A percentile compares a stretch with the other conserved stretches of the same genome.
phyloP scores from a whole-genome alignment of 1,140 invertebrate species.

The Drosophila erecta region DNA sequence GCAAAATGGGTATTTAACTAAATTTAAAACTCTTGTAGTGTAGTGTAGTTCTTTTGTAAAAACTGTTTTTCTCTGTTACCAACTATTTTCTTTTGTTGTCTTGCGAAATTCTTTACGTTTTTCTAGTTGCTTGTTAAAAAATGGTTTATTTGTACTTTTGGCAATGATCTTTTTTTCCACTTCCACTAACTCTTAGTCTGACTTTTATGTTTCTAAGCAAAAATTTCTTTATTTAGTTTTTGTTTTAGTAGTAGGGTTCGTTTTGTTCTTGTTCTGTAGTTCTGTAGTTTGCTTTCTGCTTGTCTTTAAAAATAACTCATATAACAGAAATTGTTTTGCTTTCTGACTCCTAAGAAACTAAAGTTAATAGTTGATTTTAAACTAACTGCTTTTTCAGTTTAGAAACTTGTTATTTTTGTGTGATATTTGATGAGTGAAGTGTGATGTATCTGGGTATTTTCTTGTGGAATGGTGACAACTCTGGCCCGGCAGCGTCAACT shows the following conservation, averaged over 20 bases:
- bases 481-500: constrained; percentile 48
- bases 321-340: constrained; percentile 63
- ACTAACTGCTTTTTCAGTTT: constrained; percentile 59
- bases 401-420: constrained; percentile 50
- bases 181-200: constrained; percentile 55
- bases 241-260: constrained; percentile 51
- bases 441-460: constrained; percentile 23
- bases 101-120: constrained; percentile 76
- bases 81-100: constrained; percentile 66
- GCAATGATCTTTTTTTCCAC: constrained; percentile 73
- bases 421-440: constrained; percentile 47
- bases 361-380: constrained; percentile 57
- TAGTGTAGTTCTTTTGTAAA: constrained; percentile 53
- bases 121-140: constrained; percentile 76
- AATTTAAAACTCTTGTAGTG: constrained; percentile 28
- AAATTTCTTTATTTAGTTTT: constrained; percentile 59
- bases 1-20: constrained; percentile 27
- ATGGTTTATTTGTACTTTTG: constrained; percentile 83
- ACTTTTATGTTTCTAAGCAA: constrained; percentile 48
- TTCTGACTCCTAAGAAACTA: constrained; percentile 59
- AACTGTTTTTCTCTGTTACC: constrained; percentile 55
- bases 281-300: constrained; percentile 61
- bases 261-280: constrained; percentile 60
- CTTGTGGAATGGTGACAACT: constrained; percentile 52
- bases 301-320: constrained; percentile 65